phyloP scores from a whole-genome alignment of 2,888 invertebrate species.

The Pseudoips prasinana region DNA sequence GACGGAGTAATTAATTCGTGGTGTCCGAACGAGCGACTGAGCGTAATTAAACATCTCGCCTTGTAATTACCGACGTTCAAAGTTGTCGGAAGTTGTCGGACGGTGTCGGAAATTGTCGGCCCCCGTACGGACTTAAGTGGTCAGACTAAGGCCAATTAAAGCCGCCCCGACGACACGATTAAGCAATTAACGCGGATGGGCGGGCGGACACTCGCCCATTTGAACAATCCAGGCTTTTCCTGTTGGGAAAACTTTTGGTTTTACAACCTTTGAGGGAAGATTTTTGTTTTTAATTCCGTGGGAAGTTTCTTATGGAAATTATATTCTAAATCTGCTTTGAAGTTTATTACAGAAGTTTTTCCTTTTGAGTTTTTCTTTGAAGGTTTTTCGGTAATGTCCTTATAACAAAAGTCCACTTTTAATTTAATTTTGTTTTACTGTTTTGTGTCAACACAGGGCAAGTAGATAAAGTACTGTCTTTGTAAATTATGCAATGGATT shows the following conservation, averaged over 20 bases:
- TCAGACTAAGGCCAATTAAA: conserved; percentile 68
- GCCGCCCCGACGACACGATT: conserved; percentile 70
- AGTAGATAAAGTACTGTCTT: too few relatives aligned
- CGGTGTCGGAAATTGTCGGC: conserved; percentile 53
- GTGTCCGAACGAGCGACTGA: conserved; percentile 60
- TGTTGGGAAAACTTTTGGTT: conserved; percentile 54
- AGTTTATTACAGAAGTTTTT: conserved; percentile 21
- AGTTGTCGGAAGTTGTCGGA: conserved; percentile 62
- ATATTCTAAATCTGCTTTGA: conserved; percentile 27
- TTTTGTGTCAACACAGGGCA: too few relatives aligned
- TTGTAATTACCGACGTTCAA: conserved; percentile 73
- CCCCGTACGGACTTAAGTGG: conserved; percentile 57
- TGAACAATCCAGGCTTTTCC: conserved; percentile 59
- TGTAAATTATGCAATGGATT: too few relatives aligned
- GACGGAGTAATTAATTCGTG: conserved; percentile 70
- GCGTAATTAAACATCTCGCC: conserved; percentile 79
- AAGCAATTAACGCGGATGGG: conserved; percentile 78
- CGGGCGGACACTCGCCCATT: conserved; percentile 70
- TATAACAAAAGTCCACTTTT: too few relatives aligned
- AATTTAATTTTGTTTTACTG: too few relatives aligned
- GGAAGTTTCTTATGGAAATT: conserved; percentile 36
- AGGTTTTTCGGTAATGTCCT: not conserved
- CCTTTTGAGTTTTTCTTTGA: conserved; percentile 21
- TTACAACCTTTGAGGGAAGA: conserved; percentile 36
- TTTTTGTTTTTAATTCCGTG: conserved; percentile 30